Evolutionary conservation across 2,797 vertebrate species (phyloP), one percentile per base, ranked within the genome.

Genomic region (Centropyge bicolor): DNA sequence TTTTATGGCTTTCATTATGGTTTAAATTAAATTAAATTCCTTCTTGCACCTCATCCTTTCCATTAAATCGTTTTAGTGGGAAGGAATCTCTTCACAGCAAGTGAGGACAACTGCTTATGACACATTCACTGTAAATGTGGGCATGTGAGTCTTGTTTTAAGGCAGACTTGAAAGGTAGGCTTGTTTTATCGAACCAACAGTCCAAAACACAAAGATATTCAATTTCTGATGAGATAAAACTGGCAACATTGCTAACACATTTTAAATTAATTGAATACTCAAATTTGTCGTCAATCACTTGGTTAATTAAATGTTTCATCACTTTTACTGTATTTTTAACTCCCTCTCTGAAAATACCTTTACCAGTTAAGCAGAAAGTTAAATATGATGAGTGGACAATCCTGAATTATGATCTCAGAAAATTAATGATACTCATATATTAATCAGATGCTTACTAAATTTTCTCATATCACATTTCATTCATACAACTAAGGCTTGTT

Each of bases 401-500:
- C 24, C 11, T 43, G 19, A 76, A 45, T 45, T 60, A 55, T 54
- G 48, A 73, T 52, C 4, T 2, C 22, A 40, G 45, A 74, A 16
- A 31, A 31, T 31, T 31, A 20, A 51, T 48, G 7, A 68, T 20
- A 38, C 17, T 35, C 43, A 68, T 45, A 17, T 49, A 49, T 64
- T 41, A 41, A 31, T 11, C 54, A 16, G 14, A 48, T 72, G 27
- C 20, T 74, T 57, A 27, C 5, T n/a, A n/a, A n/a, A n/a, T n/a
- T n/a, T n/a, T n/a, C n/a, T n/a, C n/a, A n/a, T 24, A 1, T 46
- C 52, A 46, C 19, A 67, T 61, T 68, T 19, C 13, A 59, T 43
- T 66, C 12, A 48, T 36, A 70, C 35, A 74, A 63, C 62, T 45
- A 17, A 41, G 24, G 49, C 16, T 55, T 27, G 19, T 45, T 62